These are phyloP conservation scores for Pygathrix nemaeus DNA, from an alignment of 2,113 vertebrate genomes.

Conservation along the genomic window DNA sequence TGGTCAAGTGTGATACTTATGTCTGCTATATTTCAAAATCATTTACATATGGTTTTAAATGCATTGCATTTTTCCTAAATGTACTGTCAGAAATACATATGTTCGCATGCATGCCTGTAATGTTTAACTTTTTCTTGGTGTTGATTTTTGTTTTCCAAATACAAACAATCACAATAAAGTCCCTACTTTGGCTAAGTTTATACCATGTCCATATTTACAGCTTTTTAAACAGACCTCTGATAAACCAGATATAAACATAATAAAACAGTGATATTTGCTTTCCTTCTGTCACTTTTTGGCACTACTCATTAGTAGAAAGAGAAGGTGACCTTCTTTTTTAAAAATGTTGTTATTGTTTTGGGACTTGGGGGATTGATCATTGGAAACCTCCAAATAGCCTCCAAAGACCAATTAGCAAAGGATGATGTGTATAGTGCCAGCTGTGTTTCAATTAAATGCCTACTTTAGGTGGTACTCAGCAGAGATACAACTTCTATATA, in stretches of 20 bases:
- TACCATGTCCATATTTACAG: not conserved
- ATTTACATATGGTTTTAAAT: not conserved
- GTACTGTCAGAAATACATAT: not conserved
- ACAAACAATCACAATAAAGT: not conserved
- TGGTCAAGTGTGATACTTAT: not conserved
- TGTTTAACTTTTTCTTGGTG: not conserved
- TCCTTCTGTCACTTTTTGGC: slow-evolving; percentile 13
- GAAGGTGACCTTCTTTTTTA: slow-evolving; percentile 73
- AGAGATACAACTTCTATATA: slow-evolving; percentile 52
- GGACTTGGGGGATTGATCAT: slow-evolving; percentile 70
- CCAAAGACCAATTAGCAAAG: slow-evolving; percentile 82
- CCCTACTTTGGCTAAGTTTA: not conserved
- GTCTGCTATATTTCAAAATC: not conserved
- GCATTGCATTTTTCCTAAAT: not conserved
- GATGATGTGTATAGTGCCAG: slow-evolving; percentile 70
- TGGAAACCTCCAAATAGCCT: slow-evolving; percentile 73
- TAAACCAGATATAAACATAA: slow-evolving; percentile 36
- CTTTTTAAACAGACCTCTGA: not conserved
- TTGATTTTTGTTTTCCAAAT: not conserved
- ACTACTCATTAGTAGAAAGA: slow-evolving; percentile 50
- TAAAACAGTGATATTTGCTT: not conserved
- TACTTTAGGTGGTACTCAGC: slow-evolving; percentile 68
- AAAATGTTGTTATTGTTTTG: slow-evolving; percentile 55
- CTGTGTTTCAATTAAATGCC: slow-evolving; percentile 79
- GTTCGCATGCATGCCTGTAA: not conserved